Evolutionary conservation across 2,797 vertebrate species (phyloP).

Genomic region (Hoplostethus mediterraneus): DNA sequence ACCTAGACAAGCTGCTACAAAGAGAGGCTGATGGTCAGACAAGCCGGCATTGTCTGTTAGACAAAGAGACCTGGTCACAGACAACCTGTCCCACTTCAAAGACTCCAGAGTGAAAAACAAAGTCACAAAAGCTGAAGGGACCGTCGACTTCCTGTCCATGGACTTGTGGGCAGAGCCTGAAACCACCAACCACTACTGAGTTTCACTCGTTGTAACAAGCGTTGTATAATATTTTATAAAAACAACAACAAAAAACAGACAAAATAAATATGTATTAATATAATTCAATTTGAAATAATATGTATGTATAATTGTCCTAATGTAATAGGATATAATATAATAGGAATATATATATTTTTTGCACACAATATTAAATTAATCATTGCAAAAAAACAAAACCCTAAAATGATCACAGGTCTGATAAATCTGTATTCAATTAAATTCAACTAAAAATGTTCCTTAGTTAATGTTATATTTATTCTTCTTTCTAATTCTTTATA

Average conservation of each 20-base stretch:
- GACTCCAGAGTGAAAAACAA: constrained; percentile 8
- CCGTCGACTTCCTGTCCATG: not conserved
- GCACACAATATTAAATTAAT: no score
- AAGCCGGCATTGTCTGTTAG: constrained; percentile 73
- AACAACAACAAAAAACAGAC: not conserved
- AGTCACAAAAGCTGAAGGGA: constrained; percentile 2
- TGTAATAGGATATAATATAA: no score
- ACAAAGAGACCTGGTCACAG: constrained; percentile 74
- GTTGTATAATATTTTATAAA: not conserved
- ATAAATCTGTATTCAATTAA: no score
- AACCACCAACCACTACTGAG: no score
- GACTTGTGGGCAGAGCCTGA: not conserved
- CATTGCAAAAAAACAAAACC: no score
- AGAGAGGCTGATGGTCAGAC: constrained; percentile 76
- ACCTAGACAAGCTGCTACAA: constrained; percentile 77
- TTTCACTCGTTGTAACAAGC: not conserved
- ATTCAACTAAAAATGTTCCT: no score
- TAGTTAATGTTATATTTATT: no score
- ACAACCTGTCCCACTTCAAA: constrained; percentile 75
- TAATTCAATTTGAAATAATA: no score
- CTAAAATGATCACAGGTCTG: no score
- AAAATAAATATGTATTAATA: not conserved
- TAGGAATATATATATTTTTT: no score
- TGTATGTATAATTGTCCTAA: no score
- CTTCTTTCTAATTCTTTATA: not conserved